phyloP scores from a whole-genome alignment of 2,797 vertebrate species.

The Rhodeus uyekii region DNA sequence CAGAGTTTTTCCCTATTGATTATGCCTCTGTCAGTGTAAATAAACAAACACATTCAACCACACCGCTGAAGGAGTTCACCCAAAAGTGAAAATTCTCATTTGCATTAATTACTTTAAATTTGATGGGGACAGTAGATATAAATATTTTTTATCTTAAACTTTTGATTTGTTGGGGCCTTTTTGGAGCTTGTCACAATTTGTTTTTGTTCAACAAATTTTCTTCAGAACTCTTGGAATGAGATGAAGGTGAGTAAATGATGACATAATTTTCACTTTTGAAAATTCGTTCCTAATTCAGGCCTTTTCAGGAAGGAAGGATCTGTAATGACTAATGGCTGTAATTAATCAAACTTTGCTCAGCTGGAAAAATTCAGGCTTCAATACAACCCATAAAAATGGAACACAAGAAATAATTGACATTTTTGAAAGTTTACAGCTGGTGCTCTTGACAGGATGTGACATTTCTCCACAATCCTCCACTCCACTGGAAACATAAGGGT shows the following conservation, averaged over 20 bases:
- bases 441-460: constrained; percentile 13
- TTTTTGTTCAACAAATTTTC: not conserved
- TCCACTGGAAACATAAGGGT: constrained; percentile 25
- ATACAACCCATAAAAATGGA: not conserved
- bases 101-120: not conserved
- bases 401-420: not conserved
- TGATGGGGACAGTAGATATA: too few species aligned
- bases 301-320: not conserved
- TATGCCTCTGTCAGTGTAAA: not conserved
- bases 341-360: constrained; percentile 25
- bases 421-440: constrained; percentile 20
- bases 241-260: not conserved
- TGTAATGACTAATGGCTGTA: constrained; percentile 3
- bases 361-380: not conserved
- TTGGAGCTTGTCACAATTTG: not conserved
- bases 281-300: not conserved
- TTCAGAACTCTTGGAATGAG: not conserved
- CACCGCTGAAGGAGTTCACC: not conserved
- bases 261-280: not conserved
- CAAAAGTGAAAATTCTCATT: not conserved
- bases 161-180: not conserved
- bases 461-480: constrained; percentile 1
- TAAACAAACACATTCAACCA: not conserved
- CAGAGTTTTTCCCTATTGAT: not conserved
- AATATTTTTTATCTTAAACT: not conserved